Percentiles rank a stretch among this genome's conserved stretches.
These are phyloP conservation scores for Phalera bucephala DNA, from an alignment of 2,888 invertebrate species.

Conservation along the genomic window DNA sequence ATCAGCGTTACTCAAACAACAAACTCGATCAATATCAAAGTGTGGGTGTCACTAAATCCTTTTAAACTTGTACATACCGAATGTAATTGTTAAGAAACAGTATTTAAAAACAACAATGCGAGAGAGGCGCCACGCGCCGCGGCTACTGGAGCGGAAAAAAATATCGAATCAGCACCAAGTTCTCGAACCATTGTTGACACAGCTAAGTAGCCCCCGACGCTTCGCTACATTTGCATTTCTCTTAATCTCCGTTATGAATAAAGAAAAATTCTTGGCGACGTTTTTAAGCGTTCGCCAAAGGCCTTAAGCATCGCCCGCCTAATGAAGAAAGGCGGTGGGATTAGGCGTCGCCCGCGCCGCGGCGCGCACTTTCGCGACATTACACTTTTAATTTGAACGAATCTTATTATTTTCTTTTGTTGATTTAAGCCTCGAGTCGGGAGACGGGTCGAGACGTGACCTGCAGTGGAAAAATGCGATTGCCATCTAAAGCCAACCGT, in stretches of 20 bases:
- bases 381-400: slow-evolving; percentile 89
- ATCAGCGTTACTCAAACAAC: slow-evolving; percentile 20
- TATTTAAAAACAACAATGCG: slow-evolving; percentile 15
- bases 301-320: slow-evolving; percentile 55
- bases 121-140: slow-evolving; percentile 23
- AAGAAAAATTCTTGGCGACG: slow-evolving; percentile 78
- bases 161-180: slow-evolving; percentile 41
- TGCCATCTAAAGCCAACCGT: slow-evolving; percentile 88
- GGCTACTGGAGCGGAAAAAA: slow-evolving; percentile 45
- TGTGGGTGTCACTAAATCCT: slow-evolving; percentile 15
- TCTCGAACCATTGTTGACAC: slow-evolving; percentile 72
- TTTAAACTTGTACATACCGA: slow-evolving; percentile 1
- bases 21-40: slow-evolving; percentile 4
- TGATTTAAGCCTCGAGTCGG: slow-evolving; percentile 86
- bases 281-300: slow-evolving; percentile 66
- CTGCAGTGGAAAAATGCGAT: slow-evolving; percentile 88
- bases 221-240: slow-evolving; percentile 80
- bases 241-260: slow-evolving; percentile 82
- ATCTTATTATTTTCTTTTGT: slow-evolving; percentile 87
- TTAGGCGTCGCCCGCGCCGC: slow-evolving; percentile 53
- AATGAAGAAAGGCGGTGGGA: slow-evolving; percentile 76
- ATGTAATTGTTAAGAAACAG: slow-evolving; percentile 8
- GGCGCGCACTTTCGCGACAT: slow-evolving; percentile 77
- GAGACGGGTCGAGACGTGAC: slow-evolving; percentile 86
- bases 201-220: slow-evolving; percentile 79